Base-by-base conservation (phyloP, 2,888 invertebrate genomes). In the Mycogona germanica region DNA sequence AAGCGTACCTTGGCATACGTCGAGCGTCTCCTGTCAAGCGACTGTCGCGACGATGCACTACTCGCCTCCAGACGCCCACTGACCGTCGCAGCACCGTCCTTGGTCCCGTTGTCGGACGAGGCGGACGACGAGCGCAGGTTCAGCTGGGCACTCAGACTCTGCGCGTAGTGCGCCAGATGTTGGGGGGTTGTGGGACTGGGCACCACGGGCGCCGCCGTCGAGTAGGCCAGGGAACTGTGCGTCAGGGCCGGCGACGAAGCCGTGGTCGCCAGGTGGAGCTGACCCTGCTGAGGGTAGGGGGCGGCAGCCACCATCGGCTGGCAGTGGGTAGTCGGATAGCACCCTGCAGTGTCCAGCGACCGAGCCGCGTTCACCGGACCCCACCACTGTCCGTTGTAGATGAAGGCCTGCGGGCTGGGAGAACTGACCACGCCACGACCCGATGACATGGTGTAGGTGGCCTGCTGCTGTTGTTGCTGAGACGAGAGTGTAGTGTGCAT, bases 381-480 rank as follows among this genome's bases (percentile, higher is more conserved):
- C 56, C 56, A 56, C 56, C 56, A 56, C 46, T 55, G 52, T 14
- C 53, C 37, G 49, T 49, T 56, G 42, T 38, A 56, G 17, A 56
- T 25, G 28, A 54, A 49, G n/a, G 53, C 49, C 35, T 56, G 56
- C 3, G 56, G 53, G 21, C 23, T 50, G 4, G 37, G 37, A 7
- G 38, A 14, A 19, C 17, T 42, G 42, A 14, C 12, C 12, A 19
- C 42, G 42, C 12, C 12, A 19, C 9, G 19, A 14, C 14, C 42
- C 42, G 9, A 14, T 17, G 9, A 12, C 12, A 19, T 17, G 42
- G 9, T 42, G 9, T 9, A 14, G 42, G 12, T 9, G 9, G 42
- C 42, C n/a, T n/a, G n/a, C n/a, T n/a, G n/a, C n/a, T n/a, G n/a
- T n/a, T n/a, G n/a, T n/a, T n/a, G n/a, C n/a, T n/a, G n/a, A n/a